Conservation (phyloP, 30 jellyfish, hydroid and myxozoan genomes). For the Chironex yamaguchii region DNA sequence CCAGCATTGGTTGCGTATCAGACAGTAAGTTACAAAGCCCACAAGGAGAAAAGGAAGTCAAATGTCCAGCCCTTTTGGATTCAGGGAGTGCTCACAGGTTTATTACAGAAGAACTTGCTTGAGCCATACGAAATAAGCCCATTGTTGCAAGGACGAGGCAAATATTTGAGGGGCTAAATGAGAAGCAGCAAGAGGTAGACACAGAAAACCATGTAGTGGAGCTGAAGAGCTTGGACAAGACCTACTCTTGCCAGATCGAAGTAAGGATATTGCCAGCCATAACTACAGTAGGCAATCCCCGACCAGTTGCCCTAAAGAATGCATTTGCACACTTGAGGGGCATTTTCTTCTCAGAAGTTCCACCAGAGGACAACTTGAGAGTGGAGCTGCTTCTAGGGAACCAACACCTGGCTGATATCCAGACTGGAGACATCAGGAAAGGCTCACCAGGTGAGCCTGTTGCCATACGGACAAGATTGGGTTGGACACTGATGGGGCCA, state of each 20-base stretch:
- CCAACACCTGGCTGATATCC: neutral
- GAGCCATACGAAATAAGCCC: neutral
- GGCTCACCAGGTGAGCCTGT: neutral
- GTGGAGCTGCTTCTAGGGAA: neutral
- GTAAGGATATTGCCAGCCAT: neutral
- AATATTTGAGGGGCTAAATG: constrained; percentile 13
- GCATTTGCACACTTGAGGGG: neutral
- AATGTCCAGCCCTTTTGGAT: constrained; percentile 42
- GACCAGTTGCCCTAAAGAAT: neutral
- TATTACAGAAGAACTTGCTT: constrained; percentile 10
- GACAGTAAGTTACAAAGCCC: neutral
- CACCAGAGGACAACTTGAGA: neutral
- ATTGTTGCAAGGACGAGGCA: neutral
- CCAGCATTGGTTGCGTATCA: constrained; percentile 44
- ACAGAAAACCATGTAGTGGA: neutral
- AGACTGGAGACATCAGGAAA: neutral
- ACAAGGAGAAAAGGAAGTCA: neutral
- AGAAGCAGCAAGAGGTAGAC: neutral
- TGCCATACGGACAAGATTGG: neutral
- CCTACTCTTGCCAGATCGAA: neutral
- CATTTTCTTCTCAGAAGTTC: neutral
- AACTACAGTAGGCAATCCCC: neutral
- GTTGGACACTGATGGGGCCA: constrained; percentile 4
- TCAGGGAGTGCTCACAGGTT: constrained; percentile 51
- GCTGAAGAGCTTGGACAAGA: neutral